Evolutionary conservation across 1,140 invertebrate genomes (phyloP).

Genomic region (Teleogryllus occipitalis): DNA sequence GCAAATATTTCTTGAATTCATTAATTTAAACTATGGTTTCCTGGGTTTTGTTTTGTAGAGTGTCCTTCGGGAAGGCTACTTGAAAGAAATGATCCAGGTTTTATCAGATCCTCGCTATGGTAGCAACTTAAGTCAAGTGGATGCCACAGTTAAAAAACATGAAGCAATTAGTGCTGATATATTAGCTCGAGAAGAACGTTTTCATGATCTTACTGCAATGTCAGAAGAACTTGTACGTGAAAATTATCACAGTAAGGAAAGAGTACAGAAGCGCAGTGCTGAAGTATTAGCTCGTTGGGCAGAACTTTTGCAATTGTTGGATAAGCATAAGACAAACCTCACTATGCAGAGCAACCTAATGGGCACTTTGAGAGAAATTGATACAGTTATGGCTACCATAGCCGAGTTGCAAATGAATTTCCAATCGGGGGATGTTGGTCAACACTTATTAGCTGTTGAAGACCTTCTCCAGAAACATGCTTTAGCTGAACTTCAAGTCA

Average conservation of each 20-base stretch:
- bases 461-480: conserved; percentile 89
- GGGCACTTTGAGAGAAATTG: conserved; percentile 83
- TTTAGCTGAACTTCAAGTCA: conserved; percentile 82
- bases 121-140: conserved; percentile 83
- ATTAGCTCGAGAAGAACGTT: conserved; percentile 82
- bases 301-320: conserved; percentile 72
- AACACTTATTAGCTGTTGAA: conserved; percentile 87
- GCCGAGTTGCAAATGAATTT: conserved; percentile 75
- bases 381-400: conserved; percentile 75
- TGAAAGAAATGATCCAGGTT: conserved; percentile 97
- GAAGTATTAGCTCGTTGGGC: conserved; percentile 85
- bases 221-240: conserved; percentile 82
- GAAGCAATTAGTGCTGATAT: conserved; percentile 98
- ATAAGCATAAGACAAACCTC: conserved; percentile 78
- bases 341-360: conserved; percentile 67
- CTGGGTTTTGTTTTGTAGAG: conserved; percentile 47
- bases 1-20: too few species aligned
- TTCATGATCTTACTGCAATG: conserved; percentile 87
- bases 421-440: conserved; percentile 79
- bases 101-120: conserved; percentile 87
- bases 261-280: conserved; percentile 70
- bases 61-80: conserved; percentile 81
- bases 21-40: too few species aligned
- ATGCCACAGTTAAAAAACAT: conserved; percentile 96
- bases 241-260: conserved; percentile 83